Percentiles rank a stretch among this genome's conserved stretches.
phyloP scores from a whole-genome alignment of 1,140 invertebrate genomes.

The Mercenaria mercenaria region DNA sequence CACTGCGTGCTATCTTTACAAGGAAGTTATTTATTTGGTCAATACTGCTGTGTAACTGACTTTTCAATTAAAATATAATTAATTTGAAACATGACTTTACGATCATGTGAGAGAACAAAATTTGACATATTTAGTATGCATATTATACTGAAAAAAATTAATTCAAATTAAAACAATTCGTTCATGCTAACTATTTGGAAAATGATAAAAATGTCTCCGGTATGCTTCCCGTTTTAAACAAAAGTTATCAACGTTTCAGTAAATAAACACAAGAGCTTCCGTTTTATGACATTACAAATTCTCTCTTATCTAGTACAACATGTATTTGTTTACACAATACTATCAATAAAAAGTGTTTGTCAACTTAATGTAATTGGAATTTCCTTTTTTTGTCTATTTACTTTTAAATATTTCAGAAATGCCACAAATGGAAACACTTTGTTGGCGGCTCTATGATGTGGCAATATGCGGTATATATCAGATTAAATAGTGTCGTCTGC shows the following conservation, averaged over 20 bases:
- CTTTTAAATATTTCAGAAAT: neutral
- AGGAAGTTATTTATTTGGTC: neutral
- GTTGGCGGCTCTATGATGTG: neutral
- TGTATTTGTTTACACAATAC: neutral
- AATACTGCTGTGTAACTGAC: constrained; percentile 3
- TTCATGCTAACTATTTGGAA: neutral
- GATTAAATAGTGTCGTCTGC: neutral
- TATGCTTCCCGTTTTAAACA: neutral
- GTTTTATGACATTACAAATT: neutral
- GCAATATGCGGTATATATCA: neutral
- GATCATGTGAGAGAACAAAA: neutral
- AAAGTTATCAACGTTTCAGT: neutral
- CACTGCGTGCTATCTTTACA: neutral
- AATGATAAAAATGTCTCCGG: neutral
- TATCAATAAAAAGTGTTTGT: neutral
- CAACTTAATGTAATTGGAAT: neutral
- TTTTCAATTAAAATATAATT: neutral
- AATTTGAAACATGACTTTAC: neutral
- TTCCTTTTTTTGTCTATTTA: neutral
- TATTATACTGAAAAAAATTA: neutral
- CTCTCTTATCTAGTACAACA: neutral
- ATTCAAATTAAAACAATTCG: neutral
- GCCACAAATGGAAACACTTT: neutral
- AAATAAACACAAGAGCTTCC: neutral
- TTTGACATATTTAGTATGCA: neutral